Base-by-base conservation (phyloP, 2,888 invertebrate species). In the Tineola bisselliella region DNA sequence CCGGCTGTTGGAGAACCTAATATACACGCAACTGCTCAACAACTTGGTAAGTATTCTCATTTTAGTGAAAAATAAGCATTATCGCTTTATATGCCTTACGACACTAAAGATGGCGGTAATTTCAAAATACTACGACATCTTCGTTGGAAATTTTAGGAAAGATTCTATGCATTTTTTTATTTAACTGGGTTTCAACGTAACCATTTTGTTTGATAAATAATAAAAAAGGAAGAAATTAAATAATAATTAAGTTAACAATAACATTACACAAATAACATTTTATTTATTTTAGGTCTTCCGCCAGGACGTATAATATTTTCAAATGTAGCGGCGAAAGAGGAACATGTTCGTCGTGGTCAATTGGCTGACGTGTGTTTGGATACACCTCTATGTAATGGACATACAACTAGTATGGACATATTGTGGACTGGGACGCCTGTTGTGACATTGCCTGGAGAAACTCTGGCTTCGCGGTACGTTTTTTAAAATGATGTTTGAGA, bases 351-450 rank as follows among this genome's bases (percentile, higher is more conserved):
- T 12, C 91, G 99, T 19, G 99, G 99, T 0, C 99, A 99, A 79
- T 84, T 99, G 64, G 98, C 99, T 0, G 99, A 99, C 82, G 96
- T 99, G 13, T 99, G 99, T 70, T 89, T 99, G 25, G 99, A 99
- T 83, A 99, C 99, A 0, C 99, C 99, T 0, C 88, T 99, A n/a
- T 99, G 99, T 77, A 99, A 99, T 78, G 99, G 99, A 11, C 99
- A 99, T 81, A 99, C 99, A 0, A 99, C 99, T 10, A 98, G 98
- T 66, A 99, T 99, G 99, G 99, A 99, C 79, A 98, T 99, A 13
- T 84, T 99, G 64, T 99, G 99, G 99, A 99, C 99, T 0, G 99
- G 99, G 62, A 99, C 99, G 8, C 99, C 99, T 0, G 99, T 99
- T 69, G 94, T 99, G 60, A 99, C 99, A 0, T 86, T 98, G 67